Conservation (phyloP, 30 jellyfish, hydroid and myxozoan genomes). For the Calvadosia cruxmelitensis region DNA sequence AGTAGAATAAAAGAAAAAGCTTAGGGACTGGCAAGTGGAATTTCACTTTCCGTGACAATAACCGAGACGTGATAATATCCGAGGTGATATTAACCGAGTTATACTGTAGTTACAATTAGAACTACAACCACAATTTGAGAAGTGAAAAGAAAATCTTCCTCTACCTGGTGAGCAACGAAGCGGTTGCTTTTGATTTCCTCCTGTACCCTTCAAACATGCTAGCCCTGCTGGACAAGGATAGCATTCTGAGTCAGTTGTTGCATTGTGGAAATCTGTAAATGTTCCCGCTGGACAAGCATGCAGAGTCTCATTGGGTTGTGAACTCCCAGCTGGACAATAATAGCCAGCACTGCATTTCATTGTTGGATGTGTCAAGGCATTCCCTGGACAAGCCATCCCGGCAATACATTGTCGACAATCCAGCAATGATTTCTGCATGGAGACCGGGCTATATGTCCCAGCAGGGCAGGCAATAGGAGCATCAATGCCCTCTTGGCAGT, state of each 20-base stretch:
- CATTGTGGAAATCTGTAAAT: conserved; percentile 71
- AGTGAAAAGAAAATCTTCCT: too few species aligned
- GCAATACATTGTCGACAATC: conserved; percentile 82
- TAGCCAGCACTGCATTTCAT: conserved; percentile 84
- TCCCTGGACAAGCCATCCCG: conserved; percentile 97
- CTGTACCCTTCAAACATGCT: conserved; percentile 94
- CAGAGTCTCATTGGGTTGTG: conserved; percentile 61
- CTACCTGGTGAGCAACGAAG: conserved; percentile 87
- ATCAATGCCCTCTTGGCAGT: conserved; percentile 59
- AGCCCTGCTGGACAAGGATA: conserved; percentile 80
- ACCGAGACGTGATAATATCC: too few species aligned
- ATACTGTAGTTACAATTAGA: too few species aligned
- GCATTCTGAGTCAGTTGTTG: conserved; percentile 77
- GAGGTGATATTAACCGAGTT: too few species aligned
- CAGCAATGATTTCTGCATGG: conserved; percentile 33
- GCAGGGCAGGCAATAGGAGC: conserved; percentile 79
- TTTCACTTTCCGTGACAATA: too few species aligned
- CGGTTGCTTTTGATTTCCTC: conserved; percentile 95
- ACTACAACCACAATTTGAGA: too few species aligned
- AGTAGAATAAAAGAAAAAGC: too few species aligned
- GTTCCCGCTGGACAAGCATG: conserved; percentile 98
- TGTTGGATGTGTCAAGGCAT: conserved; percentile 71
- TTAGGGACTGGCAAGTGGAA: too few species aligned
- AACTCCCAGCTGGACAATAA: conserved; percentile 93
- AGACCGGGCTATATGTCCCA: conserved; percentile 78